A percentile compares a stretch with the other conserved stretches of the same genome.
phyloP scores from a whole-genome alignment of 1,140 invertebrate genomes.

The Penaeus japonicus region DNA sequence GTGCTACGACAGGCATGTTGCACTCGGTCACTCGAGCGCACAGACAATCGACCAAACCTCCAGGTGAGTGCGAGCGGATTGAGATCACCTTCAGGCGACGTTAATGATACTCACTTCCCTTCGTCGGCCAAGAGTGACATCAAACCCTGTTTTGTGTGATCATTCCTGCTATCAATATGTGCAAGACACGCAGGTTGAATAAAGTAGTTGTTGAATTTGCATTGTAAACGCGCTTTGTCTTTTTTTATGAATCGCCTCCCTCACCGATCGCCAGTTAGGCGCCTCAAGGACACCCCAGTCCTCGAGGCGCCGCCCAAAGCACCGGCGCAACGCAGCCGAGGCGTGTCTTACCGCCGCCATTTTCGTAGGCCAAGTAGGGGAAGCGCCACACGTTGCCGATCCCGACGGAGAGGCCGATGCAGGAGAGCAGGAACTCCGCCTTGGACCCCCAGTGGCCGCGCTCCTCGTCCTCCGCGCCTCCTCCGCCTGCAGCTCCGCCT shows the following conservation, averaged over 20 bases:
- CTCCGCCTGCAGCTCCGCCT: not conserved
- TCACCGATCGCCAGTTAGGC: not conserved
- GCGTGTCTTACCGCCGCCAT: slow-evolving; percentile 66
- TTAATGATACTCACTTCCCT: too few relatives aligned
- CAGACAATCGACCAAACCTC: too few relatives aligned
- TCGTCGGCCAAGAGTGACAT: too few relatives aligned
- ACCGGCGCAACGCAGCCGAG: not conserved
- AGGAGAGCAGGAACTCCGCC: slow-evolving; percentile 64
- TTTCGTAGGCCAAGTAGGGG: slow-evolving; percentile 65
- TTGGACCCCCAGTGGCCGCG: slow-evolving; percentile 63
- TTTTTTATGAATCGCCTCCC: not conserved
- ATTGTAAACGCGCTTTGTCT: not conserved
- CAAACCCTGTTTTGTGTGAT: too few relatives aligned
- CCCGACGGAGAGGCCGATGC: slow-evolving; percentile 64
- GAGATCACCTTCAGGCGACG: too few relatives aligned
- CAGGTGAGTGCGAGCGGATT: too few relatives aligned
- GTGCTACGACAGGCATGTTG: too few relatives aligned
- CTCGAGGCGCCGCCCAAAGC: not conserved
- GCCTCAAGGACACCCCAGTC: not conserved
- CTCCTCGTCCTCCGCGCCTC: slow-evolving; percentile 25
- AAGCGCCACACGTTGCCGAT: slow-evolving; percentile 66
- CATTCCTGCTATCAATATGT: too few relatives aligned
- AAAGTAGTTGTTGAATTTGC: not conserved
- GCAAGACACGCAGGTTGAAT: too few relatives aligned
- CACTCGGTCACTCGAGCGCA: too few relatives aligned